Percentiles rank a stretch among this genome's conserved stretches.
Conservation (phyloP, 1,140 invertebrate genomes). For the Prorops nasuta region DNA sequence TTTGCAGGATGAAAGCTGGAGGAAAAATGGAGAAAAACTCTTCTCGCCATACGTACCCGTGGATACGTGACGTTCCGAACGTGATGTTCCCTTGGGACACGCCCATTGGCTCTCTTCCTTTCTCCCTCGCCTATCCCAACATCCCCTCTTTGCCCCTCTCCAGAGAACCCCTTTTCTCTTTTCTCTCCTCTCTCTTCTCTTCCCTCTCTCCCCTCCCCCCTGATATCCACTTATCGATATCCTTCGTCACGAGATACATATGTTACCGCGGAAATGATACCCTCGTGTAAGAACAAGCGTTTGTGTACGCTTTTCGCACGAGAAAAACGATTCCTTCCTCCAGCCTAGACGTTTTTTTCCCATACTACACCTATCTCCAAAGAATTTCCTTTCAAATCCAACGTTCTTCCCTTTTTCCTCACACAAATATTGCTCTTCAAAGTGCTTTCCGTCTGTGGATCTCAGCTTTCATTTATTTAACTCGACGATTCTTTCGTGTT, state of each 20-base stretch:
- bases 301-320: too few species aligned
- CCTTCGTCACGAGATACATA: conserved; percentile 16
- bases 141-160: neutral
- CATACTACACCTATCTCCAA: neutral
- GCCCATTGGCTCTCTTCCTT: neutral
- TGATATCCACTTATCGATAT: conserved; percentile 22
- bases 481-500: too few species aligned
- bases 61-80: neutral
- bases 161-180: neutral
- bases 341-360: neutral
- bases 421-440: too few species aligned
- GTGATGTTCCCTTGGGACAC: neutral
- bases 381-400: too few species aligned
- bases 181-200: neutral
- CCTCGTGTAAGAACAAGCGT: conserved; percentile 19
- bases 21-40: neutral
- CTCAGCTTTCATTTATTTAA: too few species aligned
- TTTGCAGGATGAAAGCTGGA: neutral
- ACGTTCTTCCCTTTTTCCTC: too few species aligned
- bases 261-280: conserved; percentile 21
- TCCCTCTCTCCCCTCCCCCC: conserved; percentile 8
- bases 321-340: too few species aligned
- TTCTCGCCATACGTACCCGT: neutral
- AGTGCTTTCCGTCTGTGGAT: too few species aligned
- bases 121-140: conserved; percentile 3